Evolutionary conservation across 2,113 vertebrate genomes (phyloP), one percentile per base, ranked within the genome.

Genomic region (Serilophus lunatus): DNA sequence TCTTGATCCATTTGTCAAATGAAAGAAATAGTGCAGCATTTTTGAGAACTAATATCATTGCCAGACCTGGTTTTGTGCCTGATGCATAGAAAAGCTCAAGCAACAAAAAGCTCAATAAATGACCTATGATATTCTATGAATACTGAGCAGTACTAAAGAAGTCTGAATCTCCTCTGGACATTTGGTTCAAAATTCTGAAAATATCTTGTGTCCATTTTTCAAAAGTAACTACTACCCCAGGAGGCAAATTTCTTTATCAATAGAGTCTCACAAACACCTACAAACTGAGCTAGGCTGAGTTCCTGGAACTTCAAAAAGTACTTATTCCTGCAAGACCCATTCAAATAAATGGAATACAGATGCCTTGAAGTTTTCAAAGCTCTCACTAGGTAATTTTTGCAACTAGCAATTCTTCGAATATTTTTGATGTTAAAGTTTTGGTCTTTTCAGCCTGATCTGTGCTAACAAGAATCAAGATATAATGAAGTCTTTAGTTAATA

Each of bases 331-430:
- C 19, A 77, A 88, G 76, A 80, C 13, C 20, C 61, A 42, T 33
- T 63, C 75, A 90, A 95, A 83, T 68, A 35, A 61, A 54, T 49
- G 16, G 49, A 83, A 50, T n/a, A 56, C 14, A 68, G 18, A 31
- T 59, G 4, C 44, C 83, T 92, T 81, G 83, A 93, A 75, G 25
- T 88, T 91, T 76, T 84, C 74, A 91, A 95, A 93, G 45, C 25
- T 83, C 74, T 76, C 89, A 42, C 65, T 75, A 42, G 53, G 49
- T 72, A 64, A 65, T 87, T 94, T 91, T 85, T 85, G 61, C 53
- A 85, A 33, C 49, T 44, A 56, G 6, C 8, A 71, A 72, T 49
- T 49, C 57, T 85, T 68, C 71, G 18, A 92, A 28, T 88, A 40
- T 47, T n/a, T 71, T 88, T 92, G 51, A 78, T 56, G 18, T 38